Conservation (phyloP, 2,113 vertebrate genomes). For the Illadopsis cleaveri region DNA sequence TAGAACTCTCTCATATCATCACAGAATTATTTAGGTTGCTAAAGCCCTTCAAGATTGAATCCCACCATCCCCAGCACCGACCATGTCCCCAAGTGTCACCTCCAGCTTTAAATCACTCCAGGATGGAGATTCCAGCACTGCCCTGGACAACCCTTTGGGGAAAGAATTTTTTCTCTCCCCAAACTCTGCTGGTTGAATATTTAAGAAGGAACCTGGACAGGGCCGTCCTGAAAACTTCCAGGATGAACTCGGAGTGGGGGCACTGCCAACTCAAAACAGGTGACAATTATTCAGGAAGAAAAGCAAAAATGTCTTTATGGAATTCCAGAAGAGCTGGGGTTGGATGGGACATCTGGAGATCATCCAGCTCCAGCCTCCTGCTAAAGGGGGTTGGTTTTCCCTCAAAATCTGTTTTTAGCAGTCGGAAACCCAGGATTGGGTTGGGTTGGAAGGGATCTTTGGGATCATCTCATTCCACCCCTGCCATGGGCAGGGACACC, state of each 20-base stretch:
- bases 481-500: neutral
- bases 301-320: neutral
- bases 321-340: neutral
- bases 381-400: neutral
- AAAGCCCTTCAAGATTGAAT: neutral
- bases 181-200: neutral
- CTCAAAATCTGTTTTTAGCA: neutral
- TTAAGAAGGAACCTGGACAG: neutral
- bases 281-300: neutral
- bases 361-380: neutral
- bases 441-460: neutral
- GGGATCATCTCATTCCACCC: neutral
- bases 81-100: neutral
- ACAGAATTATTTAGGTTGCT: neutral
- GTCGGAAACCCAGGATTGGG: neutral
- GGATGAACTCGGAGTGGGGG: neutral
- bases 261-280: neutral
- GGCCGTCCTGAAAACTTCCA: neutral
- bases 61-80: neutral
- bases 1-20: fast-evolving
- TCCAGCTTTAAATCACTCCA: neutral
- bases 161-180: neutral
- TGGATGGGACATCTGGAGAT: neutral
- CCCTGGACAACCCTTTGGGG: neutral
- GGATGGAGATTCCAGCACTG: neutral